Conservation (phyloP, 1,140 invertebrate genomes). For the Habropoda laboriosa region DNA sequence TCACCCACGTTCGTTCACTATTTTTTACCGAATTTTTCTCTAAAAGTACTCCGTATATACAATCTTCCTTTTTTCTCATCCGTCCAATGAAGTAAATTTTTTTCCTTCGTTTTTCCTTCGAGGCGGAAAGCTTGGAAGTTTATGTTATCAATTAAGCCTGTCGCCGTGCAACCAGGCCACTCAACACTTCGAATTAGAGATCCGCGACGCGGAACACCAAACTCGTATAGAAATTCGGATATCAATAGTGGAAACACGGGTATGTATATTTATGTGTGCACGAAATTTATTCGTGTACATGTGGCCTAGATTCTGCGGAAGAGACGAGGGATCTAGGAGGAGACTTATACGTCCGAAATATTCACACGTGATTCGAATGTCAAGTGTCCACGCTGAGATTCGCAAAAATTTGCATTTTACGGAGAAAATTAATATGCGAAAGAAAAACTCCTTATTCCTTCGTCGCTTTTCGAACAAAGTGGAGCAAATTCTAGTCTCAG, state of each 20-base stretch:
- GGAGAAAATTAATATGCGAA: neutral
- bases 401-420: neutral
- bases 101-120: too few relatives aligned
- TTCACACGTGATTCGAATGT: slow-evolving; percentile 21
- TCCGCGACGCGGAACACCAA: neutral
- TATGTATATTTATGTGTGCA: neutral
- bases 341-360: neutral
- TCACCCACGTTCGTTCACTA: too few relatives aligned
- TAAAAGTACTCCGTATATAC: too few relatives aligned
- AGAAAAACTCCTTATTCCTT: neutral
- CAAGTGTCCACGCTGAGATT: neutral
- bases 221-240: slow-evolving; percentile 29
- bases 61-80: neutral
- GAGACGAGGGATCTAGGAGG: neutral
- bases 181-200: slow-evolving; percentile 9
- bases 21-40: too few relatives aligned
- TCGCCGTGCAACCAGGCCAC: neutral
- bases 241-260: neutral
- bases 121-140: neutral
- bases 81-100: neutral
- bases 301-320: neutral
- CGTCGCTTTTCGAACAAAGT: neutral
- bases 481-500: neutral
- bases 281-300: neutral
- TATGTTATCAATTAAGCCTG: slow-evolving; percentile 3